Percentiles rank a stretch among this genome's conserved stretches.
Evolutionary conservation across 2,797 vertebrate genomes (phyloP).

Genomic region (Sebastes umbrosus): DNA sequence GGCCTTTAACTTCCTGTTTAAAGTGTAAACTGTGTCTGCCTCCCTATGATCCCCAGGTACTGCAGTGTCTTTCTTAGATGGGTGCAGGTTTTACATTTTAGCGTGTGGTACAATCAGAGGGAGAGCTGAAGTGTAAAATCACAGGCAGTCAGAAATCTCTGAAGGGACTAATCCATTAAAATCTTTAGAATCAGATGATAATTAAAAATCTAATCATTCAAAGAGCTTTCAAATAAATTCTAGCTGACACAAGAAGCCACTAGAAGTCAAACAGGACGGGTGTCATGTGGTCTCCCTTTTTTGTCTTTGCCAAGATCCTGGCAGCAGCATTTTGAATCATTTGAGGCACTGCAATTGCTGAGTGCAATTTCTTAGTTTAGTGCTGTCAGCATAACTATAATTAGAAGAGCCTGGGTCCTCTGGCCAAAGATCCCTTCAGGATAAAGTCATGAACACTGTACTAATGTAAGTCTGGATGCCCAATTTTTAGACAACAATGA

Average conservation of each 20-base stretch:
- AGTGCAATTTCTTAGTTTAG: slow-evolving; percentile 28
- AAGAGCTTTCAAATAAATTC: slow-evolving; percentile 12
- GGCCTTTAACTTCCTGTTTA: neutral
- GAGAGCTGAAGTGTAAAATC: neutral
- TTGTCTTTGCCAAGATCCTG: neutral
- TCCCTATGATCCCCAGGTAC: neutral
- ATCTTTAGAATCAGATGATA: slow-evolving; percentile 2
- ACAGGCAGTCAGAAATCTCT: neutral
- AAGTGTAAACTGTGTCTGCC: neutral
- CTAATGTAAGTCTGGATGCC: neutral
- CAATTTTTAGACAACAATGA: neutral
- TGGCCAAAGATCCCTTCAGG: slow-evolving; percentile 27
- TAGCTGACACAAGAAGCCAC: slow-evolving; percentile 5
- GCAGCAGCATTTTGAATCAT: slow-evolving; percentile 35
- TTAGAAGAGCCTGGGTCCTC: slow-evolving; percentile 25
- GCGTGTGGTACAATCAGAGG: neutral
- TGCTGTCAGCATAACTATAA: slow-evolving; percentile 48
- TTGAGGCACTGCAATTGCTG: slow-evolving; percentile 10
- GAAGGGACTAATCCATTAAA: slow-evolving; percentile 12
- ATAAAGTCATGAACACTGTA: neutral
- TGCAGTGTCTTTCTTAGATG: neutral
- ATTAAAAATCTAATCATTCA: neutral
- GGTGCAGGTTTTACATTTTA: neutral
- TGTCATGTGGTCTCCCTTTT: neutral
- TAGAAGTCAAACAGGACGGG: neutral